These are phyloP conservation scores for Oreochromis spilurus DNA, from an alignment of 2,113 vertebrate genomes.

Conservation along the genomic window DNA sequence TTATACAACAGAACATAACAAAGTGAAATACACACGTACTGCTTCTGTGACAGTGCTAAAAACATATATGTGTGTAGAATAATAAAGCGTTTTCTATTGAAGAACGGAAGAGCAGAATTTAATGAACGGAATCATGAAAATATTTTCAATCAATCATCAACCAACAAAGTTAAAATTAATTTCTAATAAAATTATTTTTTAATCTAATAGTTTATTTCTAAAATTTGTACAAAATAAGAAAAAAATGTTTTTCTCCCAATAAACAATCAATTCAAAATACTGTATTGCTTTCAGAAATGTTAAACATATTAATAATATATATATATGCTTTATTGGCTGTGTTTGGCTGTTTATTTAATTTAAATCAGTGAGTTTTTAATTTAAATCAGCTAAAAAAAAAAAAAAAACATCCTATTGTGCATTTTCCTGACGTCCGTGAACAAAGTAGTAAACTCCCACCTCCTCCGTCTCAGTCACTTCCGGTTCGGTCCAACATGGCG, in stretches of 20 bases:
- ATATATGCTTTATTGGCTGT: not conserved
- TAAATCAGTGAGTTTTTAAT: not conserved
- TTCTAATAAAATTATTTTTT: not conserved
- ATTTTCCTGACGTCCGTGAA: not conserved
- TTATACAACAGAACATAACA: not conserved
- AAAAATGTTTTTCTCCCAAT: not conserved
- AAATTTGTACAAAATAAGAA: not conserved
- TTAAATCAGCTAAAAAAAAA: not conserved
- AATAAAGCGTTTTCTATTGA: not conserved
- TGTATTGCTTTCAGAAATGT: not conserved
- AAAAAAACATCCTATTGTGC: not conserved
- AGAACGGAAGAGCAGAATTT: not conserved
- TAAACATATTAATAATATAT: not conserved
- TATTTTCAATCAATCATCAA: not conserved
- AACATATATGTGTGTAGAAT: not conserved
- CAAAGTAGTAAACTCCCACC: not conserved
- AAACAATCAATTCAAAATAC: not conserved
- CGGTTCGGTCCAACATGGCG: constrained; percentile 47
- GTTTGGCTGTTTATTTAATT: not conserved
- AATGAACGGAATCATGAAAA: not conserved
- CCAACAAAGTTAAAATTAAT: not conserved
- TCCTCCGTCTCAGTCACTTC: not conserved
- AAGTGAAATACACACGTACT: not conserved
- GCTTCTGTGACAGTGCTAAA: not conserved
- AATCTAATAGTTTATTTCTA: not conserved